phyloP scores from a whole-genome alignment of 2,113 vertebrate species.

The Rissa tridactyla region DNA sequence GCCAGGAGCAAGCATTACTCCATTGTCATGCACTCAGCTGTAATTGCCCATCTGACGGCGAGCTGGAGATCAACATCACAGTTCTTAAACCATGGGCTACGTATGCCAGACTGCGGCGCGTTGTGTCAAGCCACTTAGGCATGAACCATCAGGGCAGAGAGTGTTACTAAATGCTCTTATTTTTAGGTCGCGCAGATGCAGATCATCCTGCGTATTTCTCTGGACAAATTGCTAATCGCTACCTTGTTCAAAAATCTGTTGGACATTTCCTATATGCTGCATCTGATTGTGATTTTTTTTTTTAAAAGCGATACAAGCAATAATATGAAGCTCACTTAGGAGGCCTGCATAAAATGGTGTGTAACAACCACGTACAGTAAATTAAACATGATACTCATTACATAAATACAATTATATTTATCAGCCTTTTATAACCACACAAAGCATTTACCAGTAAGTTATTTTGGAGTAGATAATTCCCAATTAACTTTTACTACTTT shows the following conservation, averaged over 20 bases:
- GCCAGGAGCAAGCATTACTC: background rate
- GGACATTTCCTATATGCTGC: background rate
- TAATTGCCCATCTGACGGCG: background rate
- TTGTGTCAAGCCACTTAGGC: background rate
- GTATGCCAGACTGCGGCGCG: background rate
- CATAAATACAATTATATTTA: constrained; percentile 74
- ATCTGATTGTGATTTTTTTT: background rate
- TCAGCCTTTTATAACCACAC: constrained; percentile 65
- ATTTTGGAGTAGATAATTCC: constrained; percentile 67
- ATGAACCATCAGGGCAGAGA: background rate
- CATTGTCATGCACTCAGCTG: background rate
- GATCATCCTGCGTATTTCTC: background rate
- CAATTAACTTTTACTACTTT: constrained; percentile 71
- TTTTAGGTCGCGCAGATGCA: background rate
- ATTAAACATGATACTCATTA: constrained; percentile 71
- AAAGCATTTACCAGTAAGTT: constrained; percentile 66
- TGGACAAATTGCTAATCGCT: background rate
- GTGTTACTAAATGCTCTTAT: background rate
- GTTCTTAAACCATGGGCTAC: background rate
- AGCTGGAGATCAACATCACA: background rate
- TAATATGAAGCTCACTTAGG: constrained; percentile 15
- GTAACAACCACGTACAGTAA: constrained; percentile 60
- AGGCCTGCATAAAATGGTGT: constrained; percentile 49
- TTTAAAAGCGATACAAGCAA: background rate
- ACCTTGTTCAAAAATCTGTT: background rate